Percentiles rank a stretch among this genome's conserved stretches.
These are phyloP conservation scores for Sparus aurata DNA, from an alignment of 2,797 vertebrate genomes.

Conservation along the genomic window DNA sequence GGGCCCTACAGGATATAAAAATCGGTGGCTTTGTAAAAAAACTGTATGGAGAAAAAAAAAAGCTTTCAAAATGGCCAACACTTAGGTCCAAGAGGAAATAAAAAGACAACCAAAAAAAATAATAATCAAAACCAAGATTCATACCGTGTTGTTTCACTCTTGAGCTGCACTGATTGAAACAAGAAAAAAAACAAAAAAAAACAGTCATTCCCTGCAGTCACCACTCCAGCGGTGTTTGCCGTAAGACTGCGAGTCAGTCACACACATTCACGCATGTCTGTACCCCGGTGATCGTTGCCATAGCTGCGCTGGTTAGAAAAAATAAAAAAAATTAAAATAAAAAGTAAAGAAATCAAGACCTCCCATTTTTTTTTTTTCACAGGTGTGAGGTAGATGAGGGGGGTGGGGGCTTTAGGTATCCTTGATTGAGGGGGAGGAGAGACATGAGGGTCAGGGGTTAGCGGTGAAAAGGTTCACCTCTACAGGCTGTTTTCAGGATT, in stretches of 20 bases:
- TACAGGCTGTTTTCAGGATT: constrained; percentile 76
- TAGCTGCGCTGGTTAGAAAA: constrained; percentile 77
- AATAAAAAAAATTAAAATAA: constrained; percentile 40
- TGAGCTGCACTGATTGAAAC: constrained; percentile 79
- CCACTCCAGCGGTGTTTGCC: constrained; percentile 70
- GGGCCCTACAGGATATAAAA: constrained; percentile 49
- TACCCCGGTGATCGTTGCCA: constrained; percentile 80
- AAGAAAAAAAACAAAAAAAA: constrained; percentile 42
- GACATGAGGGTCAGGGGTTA: constrained; percentile 51
- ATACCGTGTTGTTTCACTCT: constrained; percentile 64
- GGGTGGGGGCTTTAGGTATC: constrained; percentile 68
- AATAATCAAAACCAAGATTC: constrained; percentile 53
- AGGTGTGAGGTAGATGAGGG: constrained; percentile 86
- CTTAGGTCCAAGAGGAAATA: constrained; percentile 56
- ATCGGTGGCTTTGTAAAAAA: constrained; percentile 59
- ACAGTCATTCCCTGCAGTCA: constrained; percentile 72
- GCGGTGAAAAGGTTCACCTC: constrained; percentile 57
- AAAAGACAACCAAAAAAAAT: not conserved
- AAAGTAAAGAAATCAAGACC: constrained; percentile 68
- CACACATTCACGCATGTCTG: constrained; percentile 69
- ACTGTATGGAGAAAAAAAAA: constrained; percentile 16
- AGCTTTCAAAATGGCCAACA: constrained; percentile 58
- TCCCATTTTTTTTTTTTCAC: constrained; percentile 78
- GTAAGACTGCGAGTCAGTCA: constrained; percentile 77
- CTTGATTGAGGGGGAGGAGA: constrained; percentile 73